Percentiles rank a stretch among this genome's conserved stretches.
These are phyloP conservation scores for Euclidia mi DNA, from an alignment of 2,888 invertebrate species.

Conservation along the genomic window DNA sequence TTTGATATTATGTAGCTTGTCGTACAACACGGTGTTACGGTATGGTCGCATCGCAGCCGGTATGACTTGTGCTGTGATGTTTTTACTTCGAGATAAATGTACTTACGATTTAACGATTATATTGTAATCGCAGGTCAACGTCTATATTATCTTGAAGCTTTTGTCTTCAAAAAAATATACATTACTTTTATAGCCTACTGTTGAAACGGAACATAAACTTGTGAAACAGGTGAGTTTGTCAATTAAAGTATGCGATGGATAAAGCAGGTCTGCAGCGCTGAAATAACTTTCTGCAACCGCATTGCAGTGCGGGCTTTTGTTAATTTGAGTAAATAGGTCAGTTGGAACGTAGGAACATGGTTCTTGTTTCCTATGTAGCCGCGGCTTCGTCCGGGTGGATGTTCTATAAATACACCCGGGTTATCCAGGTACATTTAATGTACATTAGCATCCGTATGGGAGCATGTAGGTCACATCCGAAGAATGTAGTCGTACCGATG, in stretches of 20 bases:
- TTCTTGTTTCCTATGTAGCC: slow-evolving; percentile 16
- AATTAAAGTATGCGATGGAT: too few species aligned
- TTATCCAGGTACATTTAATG: slow-evolving; percentile 1
- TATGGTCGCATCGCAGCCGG: slow-evolving; percentile 1
- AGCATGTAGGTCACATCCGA: too few species aligned
- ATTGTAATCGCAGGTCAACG: slow-evolving; percentile 42
- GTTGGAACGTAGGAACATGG: slow-evolving; percentile 14
- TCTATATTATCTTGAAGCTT: slow-evolving; percentile 43
- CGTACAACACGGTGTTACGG: background rate
- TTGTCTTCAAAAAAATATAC: slow-evolving; percentile 21
- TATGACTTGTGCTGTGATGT: slow-evolving; percentile 23
- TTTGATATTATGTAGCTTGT: slow-evolving; percentile 5
- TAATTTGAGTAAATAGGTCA: slow-evolving; percentile 31
- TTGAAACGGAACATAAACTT: background rate
- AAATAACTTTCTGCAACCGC: slow-evolving; percentile 26
- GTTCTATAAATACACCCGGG: slow-evolving; percentile 22
- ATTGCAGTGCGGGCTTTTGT: slow-evolving; percentile 27
- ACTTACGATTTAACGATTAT: slow-evolving; percentile 44
- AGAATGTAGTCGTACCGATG: too few species aligned
- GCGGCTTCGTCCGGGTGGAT: slow-evolving; percentile 14
- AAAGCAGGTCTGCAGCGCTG: slow-evolving; percentile 13
- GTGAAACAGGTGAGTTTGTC: background rate
- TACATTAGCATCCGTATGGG: background rate
- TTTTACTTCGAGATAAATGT: slow-evolving; percentile 42
- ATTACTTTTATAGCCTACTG: background rate